Evolutionary conservation across 2,797 vertebrate genomes (phyloP).

Genomic region (Trachops cirrhosus): DNA sequence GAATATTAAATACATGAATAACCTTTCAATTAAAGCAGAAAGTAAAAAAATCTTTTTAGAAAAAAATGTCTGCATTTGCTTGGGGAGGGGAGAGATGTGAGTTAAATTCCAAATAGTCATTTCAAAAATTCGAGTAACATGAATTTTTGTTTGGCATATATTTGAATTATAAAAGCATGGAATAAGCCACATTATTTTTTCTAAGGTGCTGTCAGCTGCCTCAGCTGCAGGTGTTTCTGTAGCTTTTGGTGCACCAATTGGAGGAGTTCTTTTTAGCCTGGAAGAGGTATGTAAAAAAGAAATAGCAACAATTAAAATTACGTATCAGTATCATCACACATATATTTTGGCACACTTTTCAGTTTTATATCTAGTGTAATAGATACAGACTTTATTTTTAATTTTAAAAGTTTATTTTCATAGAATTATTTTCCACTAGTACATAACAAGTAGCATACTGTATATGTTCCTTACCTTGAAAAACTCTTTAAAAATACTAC

Average conservation of each 20-base stretch:
- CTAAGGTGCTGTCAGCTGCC: constrained; percentile 97
- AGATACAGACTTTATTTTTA: neutral
- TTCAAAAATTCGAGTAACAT: neutral
- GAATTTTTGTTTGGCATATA: neutral
- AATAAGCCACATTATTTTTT: constrained; percentile 45
- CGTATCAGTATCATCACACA: neutral
- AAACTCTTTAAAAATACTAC: neutral
- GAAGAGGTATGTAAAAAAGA: constrained; percentile 90
- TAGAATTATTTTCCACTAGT: neutral
- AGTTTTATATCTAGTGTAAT: neutral
- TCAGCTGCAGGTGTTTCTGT: constrained; percentile 98
- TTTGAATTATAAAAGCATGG: neutral
- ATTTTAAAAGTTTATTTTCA: constrained; percentile 28
- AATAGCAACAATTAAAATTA: neutral
- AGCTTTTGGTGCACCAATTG: constrained; percentile 97
- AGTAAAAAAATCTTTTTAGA: neutral
- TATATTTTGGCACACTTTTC: constrained; percentile 1
- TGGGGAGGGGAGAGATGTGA: neutral
- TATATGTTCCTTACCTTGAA: neutral
- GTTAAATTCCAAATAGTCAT: neutral
- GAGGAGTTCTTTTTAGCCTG: constrained; percentile 98
- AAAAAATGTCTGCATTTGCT: constrained; percentile 9
- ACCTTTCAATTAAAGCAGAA: constrained; percentile 37
- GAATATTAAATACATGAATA: neutral
- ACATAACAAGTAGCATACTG: neutral